A percentile compares a stretch with the other conserved stretches of the same genome.
Evolutionary conservation across 2,888 invertebrate species (phyloP).

Genomic region (Tineola bisselliella): DNA sequence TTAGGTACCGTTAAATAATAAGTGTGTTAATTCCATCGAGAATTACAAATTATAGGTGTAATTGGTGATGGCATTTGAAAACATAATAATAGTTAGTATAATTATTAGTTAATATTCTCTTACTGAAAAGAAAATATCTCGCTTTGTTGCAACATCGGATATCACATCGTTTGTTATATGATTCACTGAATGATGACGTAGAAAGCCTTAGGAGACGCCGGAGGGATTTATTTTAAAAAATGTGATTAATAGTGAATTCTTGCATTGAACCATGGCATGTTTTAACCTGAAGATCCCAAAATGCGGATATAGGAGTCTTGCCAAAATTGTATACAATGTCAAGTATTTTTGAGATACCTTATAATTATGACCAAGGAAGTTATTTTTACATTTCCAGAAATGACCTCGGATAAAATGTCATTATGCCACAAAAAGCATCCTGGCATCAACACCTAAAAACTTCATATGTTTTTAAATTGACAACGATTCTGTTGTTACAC

Average conservation of each 20-base stretch:
- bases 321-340: conserved; percentile 48
- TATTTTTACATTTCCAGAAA: background rate
- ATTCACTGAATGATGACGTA: too few relatives aligned
- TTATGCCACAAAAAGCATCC: background rate
- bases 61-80: too few relatives aligned
- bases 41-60: background rate
- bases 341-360: conserved; percentile 38
- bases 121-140: too few relatives aligned
- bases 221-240: background rate
- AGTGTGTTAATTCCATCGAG: background rate
- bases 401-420: background rate
- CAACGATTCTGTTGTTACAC: background rate
- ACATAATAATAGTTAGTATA: too few relatives aligned
- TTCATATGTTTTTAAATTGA: too few relatives aligned
- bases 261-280: background rate
- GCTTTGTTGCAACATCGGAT: too few relatives aligned
- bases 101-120: too few relatives aligned
- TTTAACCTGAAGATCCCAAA: conserved; percentile 16
- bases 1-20: background rate
- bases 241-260: background rate
- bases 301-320: conserved; percentile 39
- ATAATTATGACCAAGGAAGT: conserved; percentile 3
- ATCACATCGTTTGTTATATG: too few relatives aligned
- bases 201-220: background rate
- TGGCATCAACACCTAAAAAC: too few relatives aligned